phyloP scores from a whole-genome alignment of 2,113 vertebrate species.

The Tiliqua scincoides region DNA sequence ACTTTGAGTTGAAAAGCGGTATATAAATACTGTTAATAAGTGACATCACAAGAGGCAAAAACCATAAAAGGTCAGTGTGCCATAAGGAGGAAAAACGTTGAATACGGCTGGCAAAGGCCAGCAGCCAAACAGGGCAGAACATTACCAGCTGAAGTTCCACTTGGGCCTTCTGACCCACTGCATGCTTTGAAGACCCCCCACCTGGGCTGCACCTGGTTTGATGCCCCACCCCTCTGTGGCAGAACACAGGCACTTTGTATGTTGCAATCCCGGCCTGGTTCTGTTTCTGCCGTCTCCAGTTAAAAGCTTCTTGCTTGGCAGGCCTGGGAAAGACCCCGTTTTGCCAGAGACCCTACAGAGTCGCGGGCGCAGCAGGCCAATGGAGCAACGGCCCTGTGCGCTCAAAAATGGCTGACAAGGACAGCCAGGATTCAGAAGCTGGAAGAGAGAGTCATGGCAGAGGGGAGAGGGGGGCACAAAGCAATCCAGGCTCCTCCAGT shows the following conservation, averaged over 20 bases:
- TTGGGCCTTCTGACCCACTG: background rate
- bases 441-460: too few relatives aligned
- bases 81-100: too few relatives aligned
- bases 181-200: background rate
- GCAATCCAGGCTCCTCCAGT: fast-evolving
- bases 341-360: background rate
- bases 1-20: too few relatives aligned
- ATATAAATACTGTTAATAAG: too few relatives aligned
- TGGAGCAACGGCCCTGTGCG: too few relatives aligned
- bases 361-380: too few relatives aligned
- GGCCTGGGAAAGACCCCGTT: background rate
- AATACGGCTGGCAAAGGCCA: too few relatives aligned
- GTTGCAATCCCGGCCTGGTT: background rate
- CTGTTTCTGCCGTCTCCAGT: background rate
- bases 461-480: too few relatives aligned
- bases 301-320: background rate
- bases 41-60: too few relatives aligned
- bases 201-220: background rate
- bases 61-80: too few relatives aligned
- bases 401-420: too few relatives aligned
- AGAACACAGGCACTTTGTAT: background rate
- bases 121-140: background rate
- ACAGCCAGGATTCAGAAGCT: too few relatives aligned
- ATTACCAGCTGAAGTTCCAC: background rate
- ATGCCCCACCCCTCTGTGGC: background rate